Percentiles rank a stretch among this genome's conserved stretches.
These are phyloP conservation scores for Tachina grossa DNA, from an alignment of 2,888 invertebrate genomes.

Conservation along the genomic window DNA sequence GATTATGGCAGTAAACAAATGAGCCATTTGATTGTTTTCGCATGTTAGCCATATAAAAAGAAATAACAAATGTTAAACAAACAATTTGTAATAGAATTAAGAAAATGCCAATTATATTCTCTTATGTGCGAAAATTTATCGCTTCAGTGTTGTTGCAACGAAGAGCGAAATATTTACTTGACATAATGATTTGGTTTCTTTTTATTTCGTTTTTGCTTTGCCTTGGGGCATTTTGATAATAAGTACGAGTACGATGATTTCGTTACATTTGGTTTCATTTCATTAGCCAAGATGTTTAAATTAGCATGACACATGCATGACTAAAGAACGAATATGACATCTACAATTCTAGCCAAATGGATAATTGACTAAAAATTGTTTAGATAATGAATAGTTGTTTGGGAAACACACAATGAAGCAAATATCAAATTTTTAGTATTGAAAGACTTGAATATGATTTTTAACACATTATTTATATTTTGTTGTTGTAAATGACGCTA, in stretches of 20 bases:
- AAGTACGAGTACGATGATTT: conserved; percentile 12
- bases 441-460: conserved; percentile 27
- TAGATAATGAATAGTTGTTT: conserved; percentile 48
- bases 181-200: conserved; percentile 34
- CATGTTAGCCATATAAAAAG: conserved; percentile 42
- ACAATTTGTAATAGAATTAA: conserved; percentile 16
- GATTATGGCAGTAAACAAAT: conserved; percentile 44
- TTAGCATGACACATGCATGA: conserved; percentile 66
- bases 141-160: conserved; percentile 23
- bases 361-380: conserved; percentile 34
- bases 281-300: conserved; percentile 61
- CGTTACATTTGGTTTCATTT: conserved; percentile 54
- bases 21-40: conserved; percentile 68
- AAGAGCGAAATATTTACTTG: conserved; percentile 53
- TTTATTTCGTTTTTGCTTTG: background rate
- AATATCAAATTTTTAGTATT: conserved; percentile 10
- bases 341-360: conserved; percentile 42
- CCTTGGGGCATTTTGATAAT: conserved; percentile 20
- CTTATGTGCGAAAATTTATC: conserved; percentile 20
- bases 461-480: conserved; percentile 37
- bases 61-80: conserved; percentile 12
- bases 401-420: background rate
- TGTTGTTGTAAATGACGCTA: conserved; percentile 5
- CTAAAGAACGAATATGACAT: conserved; percentile 63
- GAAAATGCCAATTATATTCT: conserved; percentile 54